Percentiles rank a stretch among this genome's conserved stretches.
Conservation (phyloP, 2,888 invertebrate species). For the Platynereis dumerilii region DNA sequence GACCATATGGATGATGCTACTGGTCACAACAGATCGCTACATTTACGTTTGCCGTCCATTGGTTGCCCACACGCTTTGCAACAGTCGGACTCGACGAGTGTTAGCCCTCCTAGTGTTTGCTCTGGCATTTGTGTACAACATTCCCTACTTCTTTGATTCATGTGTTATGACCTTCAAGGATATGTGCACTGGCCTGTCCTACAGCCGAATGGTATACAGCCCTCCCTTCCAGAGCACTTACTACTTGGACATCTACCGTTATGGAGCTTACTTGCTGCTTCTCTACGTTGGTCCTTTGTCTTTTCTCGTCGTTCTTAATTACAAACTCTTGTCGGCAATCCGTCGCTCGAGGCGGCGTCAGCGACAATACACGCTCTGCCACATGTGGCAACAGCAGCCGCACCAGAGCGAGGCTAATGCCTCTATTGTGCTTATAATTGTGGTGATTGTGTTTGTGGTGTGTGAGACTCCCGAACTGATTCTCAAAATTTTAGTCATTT, state of each 20-base stretch:
- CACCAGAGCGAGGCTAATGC: conserved; percentile 35
- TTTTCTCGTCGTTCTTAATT: conserved; percentile 30
- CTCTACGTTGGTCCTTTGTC: conserved; percentile 35
- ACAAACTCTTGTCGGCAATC: conserved; percentile 34
- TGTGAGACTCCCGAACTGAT: conserved; percentile 36
- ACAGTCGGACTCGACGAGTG: conserved; percentile 16
- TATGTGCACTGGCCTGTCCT: conserved; percentile 9
- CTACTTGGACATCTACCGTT: conserved; percentile 34
- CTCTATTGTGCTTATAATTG: conserved; percentile 36
- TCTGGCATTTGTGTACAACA: conserved; percentile 30
- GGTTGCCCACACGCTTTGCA: conserved; percentile 30
- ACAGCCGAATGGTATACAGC: conserved; percentile 17
- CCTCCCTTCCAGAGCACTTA: conserved; percentile 14
- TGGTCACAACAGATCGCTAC: conserved; percentile 37
- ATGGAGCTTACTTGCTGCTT: conserved; percentile 29
- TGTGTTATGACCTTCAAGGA: conserved; percentile 24
- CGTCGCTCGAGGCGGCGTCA: conserved; percentile 22
- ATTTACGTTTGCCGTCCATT: conserved; percentile 36
- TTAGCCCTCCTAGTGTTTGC: conserved; percentile 26
- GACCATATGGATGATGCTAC: conserved; percentile 39
- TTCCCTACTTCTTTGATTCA: conserved; percentile 35
- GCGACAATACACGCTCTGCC: conserved; percentile 1
- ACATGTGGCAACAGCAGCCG: background rate
- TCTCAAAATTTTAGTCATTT: background rate
- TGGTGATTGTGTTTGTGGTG: conserved; percentile 35